These are phyloP conservation scores for Sycophila sp. DNA, from an alignment of 1,140 invertebrate species.

Conservation along the genomic window DNA sequence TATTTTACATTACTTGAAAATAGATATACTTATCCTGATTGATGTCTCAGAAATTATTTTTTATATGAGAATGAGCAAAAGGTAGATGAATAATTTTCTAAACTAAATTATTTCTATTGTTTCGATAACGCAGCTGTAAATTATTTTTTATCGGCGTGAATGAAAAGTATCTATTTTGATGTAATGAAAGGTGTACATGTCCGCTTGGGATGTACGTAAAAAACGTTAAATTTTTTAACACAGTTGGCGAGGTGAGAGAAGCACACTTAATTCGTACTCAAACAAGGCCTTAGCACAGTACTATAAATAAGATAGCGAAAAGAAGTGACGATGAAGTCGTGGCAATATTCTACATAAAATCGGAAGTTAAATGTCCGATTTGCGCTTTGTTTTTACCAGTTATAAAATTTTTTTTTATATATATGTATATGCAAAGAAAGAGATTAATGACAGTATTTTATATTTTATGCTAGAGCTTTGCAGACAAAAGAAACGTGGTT, in stretches of 20 bases:
- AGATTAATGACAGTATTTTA: slow-evolving; percentile 55
- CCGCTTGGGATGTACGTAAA: neutral
- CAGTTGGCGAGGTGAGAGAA: neutral
- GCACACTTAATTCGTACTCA: slow-evolving; percentile 37
- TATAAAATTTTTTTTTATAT: slow-evolving; percentile 35
- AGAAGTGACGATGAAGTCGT: slow-evolving; percentile 34
- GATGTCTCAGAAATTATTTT: too few species aligned
- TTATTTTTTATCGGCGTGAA: too few species aligned
- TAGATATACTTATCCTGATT: neutral
- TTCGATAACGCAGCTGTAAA: too few species aligned
- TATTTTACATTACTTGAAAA: slow-evolving; percentile 8
- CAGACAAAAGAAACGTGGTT: slow-evolving; percentile 23
- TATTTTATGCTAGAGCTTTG: slow-evolving; percentile 48
- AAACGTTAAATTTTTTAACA: slow-evolving; percentile 1
- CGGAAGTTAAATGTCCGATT: slow-evolving; percentile 29
- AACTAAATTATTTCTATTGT: too few species aligned
- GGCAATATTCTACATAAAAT: slow-evolving; percentile 51
- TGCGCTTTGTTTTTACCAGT: slow-evolving; percentile 34
- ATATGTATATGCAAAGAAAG: slow-evolving; percentile 27
- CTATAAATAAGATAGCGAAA: slow-evolving; percentile 39
- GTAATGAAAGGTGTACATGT: slow-evolving; percentile 7
- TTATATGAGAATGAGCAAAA: too few species aligned
- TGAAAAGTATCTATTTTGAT: neutral
- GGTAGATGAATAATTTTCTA: too few species aligned
- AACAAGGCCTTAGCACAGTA: slow-evolving; percentile 50